phyloP scores from a whole-genome alignment of 1,140 invertebrate species.

The Drosophila sproati region DNA sequence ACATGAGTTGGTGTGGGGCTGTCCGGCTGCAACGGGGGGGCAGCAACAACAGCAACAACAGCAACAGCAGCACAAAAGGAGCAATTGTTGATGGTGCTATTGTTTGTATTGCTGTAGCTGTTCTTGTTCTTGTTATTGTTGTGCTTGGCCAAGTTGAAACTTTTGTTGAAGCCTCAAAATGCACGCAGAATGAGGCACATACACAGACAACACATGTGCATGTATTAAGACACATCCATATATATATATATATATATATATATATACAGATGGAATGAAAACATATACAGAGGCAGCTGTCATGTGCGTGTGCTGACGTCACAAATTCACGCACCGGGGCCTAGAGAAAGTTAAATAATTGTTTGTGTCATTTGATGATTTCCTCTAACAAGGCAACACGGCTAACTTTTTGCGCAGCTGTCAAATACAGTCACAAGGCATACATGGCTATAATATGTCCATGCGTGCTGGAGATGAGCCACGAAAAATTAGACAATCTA shows the following conservation, averaged over 20 bases:
- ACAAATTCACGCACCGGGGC: conserved; percentile 65
- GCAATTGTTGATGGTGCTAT: conserved; percentile 35
- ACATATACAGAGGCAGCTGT: conserved; percentile 38
- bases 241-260: not conserved
- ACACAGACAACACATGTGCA: conserved; percentile 6
- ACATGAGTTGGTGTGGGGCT: conserved; percentile 31
- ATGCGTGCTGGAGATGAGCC: conserved; percentile 14
- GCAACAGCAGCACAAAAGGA: conserved; percentile 30
- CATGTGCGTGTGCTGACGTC: conserved; percentile 60
- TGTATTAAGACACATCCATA: not conserved
- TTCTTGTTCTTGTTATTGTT: conserved; percentile 27
- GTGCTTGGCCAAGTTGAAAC: conserved; percentile 54
- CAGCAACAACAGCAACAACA: not conserved
- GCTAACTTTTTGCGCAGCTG: conserved; percentile 74
- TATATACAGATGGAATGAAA: too few relatives aligned
- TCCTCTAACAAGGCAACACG: conserved; percentile 66
- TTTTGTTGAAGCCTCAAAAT: conserved; percentile 57
- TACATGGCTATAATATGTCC: not conserved
- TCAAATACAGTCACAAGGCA: conserved; percentile 46
- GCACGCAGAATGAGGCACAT: conserved; percentile 44
- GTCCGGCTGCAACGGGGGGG: conserved; percentile 7
- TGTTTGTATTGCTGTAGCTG: conserved; percentile 8
- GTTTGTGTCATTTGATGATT: conserved; percentile 83
- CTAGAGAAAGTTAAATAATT: conserved; percentile 82
- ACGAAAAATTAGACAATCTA: conserved; percentile 1